phyloP scores from a whole-genome alignment of 1,140 invertebrate species.

The Drosophila subpulchrella region DNA sequence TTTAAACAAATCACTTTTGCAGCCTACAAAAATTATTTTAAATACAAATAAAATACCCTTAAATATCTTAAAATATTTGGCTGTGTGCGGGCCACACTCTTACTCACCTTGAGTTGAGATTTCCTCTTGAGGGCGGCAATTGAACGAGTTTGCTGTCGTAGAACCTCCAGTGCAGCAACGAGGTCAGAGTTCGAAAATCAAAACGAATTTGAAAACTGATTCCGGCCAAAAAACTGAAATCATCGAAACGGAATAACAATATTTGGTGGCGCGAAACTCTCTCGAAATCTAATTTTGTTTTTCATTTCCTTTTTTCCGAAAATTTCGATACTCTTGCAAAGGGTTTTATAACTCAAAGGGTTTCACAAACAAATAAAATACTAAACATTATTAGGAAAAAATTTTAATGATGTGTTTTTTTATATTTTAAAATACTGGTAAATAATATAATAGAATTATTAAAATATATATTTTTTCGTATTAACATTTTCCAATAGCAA shows the following conservation, averaged over 20 bases:
- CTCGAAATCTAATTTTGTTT: constrained; percentile 4
- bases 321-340: constrained; percentile 7
- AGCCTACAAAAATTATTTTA: background rate
- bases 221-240: constrained; percentile 25
- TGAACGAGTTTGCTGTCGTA: constrained; percentile 82
- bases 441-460: background rate
- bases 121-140: constrained; percentile 84
- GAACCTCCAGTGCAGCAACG: constrained; percentile 70
- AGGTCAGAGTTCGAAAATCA: constrained; percentile 20
- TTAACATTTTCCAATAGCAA: background rate
- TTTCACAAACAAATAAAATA: background rate
- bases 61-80: background rate
- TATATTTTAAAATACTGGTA: background rate
- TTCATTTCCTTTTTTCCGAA: background rate
- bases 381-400: background rate
- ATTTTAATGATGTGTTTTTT: background rate
- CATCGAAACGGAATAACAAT: constrained; percentile 11
- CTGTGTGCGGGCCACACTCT: background rate
- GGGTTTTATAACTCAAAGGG: background rate
- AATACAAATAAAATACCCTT: background rate
- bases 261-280: constrained; percentile 17
- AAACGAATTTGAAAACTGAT: constrained; percentile 20
- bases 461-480: background rate
- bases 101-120: constrained; percentile 84
- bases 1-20: background rate